Evolutionary conservation across 2,113 vertebrate species (phyloP), one percentile per base, ranked within the genome.

Genomic region (Brachypodius melanocephalos): DNA sequence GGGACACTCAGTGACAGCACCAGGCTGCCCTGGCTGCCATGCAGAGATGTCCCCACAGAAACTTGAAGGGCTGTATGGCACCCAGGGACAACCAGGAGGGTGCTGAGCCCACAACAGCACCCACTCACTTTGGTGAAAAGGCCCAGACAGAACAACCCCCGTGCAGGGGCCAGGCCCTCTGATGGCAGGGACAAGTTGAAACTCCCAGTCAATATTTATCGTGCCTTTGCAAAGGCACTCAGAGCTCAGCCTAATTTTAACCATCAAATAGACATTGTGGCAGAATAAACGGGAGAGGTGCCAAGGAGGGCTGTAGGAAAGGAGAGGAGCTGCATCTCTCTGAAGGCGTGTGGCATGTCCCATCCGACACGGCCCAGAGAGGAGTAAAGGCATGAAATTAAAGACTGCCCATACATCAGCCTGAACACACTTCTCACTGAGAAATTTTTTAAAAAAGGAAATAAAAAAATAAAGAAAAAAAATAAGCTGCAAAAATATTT

Each of bases 151-250:
- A 77, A 48, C 3, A 2, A 7, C 8, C 71, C 55, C 38, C 40
- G 22, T 31, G 73, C 43, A 49, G 79, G 58, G 51, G 73, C 92
- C 51, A 46, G 85, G 77, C 58, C 8, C 15, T 72, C 43, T 9
- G 43, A 62, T 12, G 62, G 83, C 90, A 90, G 95, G 22, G 69
- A 42, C 36, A 55, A 85, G 26, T 73, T 95, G 20, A 62, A 87
- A 73, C 84, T 58, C 57, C 26, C 66, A 82, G 74, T 94, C 90
- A 95, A 84, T 78, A 87, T 65, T 88, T 95, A 40, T 81, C 85
- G 2, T 95, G 85, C 94, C 90, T 91, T 73, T 90, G 78, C 58
- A 95, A 92, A 97, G 78, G 74, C 92, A 67, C 66, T 72, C 85
- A 1, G 61, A 62, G 58, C 83, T 84, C 88, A 91, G 46, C 87